Conservation (phyloP, 2,113 vertebrate genomes). For the Pterocles gutturalis region DNA sequence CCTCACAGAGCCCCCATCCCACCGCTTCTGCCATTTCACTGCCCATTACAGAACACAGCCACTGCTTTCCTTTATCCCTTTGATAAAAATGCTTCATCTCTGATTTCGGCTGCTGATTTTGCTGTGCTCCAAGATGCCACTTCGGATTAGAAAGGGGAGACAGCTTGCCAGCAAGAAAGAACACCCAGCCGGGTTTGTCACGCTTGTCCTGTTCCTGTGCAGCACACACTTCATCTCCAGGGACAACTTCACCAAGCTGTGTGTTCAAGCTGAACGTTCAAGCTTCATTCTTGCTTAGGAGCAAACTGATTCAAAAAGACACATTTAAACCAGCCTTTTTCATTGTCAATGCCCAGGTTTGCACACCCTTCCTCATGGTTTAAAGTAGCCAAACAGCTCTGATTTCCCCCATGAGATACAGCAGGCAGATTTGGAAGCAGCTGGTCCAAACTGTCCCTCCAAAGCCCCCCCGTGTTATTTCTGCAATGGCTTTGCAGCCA, state of each 20-base stretch:
- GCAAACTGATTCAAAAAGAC: not conserved
- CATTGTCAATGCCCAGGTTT: not conserved
- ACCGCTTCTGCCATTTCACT: not conserved
- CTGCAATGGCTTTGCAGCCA: not conserved
- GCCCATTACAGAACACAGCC: not conserved
- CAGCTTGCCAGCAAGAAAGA: not conserved
- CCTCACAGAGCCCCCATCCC: not conserved
- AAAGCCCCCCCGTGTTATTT: fast-evolving
- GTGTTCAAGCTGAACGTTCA: not conserved
- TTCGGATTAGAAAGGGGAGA: not conserved
- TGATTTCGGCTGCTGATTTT: not conserved
- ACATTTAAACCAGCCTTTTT: not conserved
- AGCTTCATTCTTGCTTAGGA: not conserved
- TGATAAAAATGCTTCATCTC: not conserved
- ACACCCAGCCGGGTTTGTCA: not conserved
- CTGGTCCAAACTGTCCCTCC: too few relatives aligned
- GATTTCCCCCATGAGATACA: fast-evolving
- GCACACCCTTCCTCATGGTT: not conserved
- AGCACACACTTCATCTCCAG: not conserved
- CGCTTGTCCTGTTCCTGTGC: not conserved
- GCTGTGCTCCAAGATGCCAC: not conserved
- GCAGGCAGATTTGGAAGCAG: not conserved
- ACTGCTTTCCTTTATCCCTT: not conserved
- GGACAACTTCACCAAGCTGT: not conserved
- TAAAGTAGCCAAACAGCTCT: not conserved